Conservation (phyloP, 2,888 invertebrate species). For the Sesia apiformis region DNA sequence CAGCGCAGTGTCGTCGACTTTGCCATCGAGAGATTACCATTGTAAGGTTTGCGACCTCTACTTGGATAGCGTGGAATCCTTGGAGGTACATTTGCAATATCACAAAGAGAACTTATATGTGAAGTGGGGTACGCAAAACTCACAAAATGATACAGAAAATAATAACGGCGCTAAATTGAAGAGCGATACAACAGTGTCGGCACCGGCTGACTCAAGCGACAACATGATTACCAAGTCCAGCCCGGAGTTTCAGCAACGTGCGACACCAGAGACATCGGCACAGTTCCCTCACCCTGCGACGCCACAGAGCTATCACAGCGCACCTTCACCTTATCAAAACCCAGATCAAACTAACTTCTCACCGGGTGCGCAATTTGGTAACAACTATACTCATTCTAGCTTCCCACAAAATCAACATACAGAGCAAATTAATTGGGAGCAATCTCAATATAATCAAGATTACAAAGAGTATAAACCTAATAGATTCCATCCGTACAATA, state of each 20-base stretch:
- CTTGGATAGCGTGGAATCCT: slow-evolving; percentile 83
- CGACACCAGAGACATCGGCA: slow-evolving; percentile 73
- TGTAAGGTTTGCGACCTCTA: slow-evolving; percentile 85
- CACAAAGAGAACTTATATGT: slow-evolving; percentile 84
- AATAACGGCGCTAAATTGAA: slow-evolving; percentile 79
- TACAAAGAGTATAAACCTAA: slow-evolving; percentile 49
- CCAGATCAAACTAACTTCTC: slow-evolving; percentile 75
- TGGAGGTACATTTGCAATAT: slow-evolving; percentile 86
- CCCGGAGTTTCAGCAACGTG: slow-evolving; percentile 73
- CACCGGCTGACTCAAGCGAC: slow-evolving; percentile 85
- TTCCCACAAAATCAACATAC: slow-evolving; percentile 66
- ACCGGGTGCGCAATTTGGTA: slow-evolving; percentile 67
- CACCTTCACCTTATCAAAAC: slow-evolving; percentile 79
- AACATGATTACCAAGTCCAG: slow-evolving; percentile 77
- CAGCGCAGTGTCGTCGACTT: slow-evolving; percentile 68
- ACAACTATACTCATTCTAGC: slow-evolving; percentile 63
- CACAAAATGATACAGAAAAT: slow-evolving; percentile 76
- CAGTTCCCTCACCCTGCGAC: slow-evolving; percentile 78
- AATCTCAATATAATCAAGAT: slow-evolving; percentile 60
- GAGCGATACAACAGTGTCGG: slow-evolving; percentile 76
- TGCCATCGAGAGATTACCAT: slow-evolving; percentile 76
- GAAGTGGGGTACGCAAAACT: slow-evolving; percentile 80
- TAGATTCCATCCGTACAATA: slow-evolving; percentile 68
- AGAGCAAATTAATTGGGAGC: slow-evolving; percentile 67
- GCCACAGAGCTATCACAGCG: slow-evolving; percentile 79